A percentile compares a stretch with the other conserved stretches of the same genome.
Evolutionary conservation across 2,113 vertebrate genomes (phyloP).

Genomic region (Theristicus caerulescens): DNA sequence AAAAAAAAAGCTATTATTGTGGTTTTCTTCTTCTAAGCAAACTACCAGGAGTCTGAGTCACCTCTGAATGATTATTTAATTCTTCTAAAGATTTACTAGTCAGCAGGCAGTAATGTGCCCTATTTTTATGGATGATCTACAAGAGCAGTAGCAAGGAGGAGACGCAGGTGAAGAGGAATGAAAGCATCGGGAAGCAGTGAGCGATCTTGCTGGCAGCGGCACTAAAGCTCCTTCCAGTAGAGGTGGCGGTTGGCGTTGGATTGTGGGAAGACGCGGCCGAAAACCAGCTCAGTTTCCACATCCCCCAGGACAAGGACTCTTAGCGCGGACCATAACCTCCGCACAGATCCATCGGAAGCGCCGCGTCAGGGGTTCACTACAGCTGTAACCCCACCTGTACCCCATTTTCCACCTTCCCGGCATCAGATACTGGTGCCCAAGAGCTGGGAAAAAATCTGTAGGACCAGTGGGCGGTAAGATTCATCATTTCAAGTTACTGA

Average conservation of each 20-base stretch:
- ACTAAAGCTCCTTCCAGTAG: background rate
- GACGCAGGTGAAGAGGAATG: background rate
- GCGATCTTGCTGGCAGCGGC: accelerated
- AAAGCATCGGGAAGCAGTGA: background rate
- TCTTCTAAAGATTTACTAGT: background rate
- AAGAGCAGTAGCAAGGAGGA: background rate
- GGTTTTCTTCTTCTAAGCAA: background rate
- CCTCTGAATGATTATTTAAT: background rate
- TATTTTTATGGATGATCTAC: background rate
- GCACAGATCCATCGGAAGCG: background rate
- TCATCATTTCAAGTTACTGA: background rate
- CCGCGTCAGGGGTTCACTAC: background rate
- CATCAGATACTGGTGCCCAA: too few species aligned
- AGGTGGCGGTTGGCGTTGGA: too few species aligned
- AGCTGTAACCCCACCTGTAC: background rate
- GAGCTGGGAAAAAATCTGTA: background rate
- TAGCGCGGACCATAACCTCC: too few species aligned
- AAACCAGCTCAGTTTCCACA: background rate
- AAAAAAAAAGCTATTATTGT: background rate
- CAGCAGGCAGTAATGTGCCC: background rate
- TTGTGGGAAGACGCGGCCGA: background rate
- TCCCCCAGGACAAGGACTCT: background rate
- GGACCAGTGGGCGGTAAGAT: background rate
- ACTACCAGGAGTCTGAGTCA: background rate
- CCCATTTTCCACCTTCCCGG: background rate